phyloP scores from a whole-genome alignment of 2,888 invertebrate genomes.

The Trichopria drosophilae region DNA sequence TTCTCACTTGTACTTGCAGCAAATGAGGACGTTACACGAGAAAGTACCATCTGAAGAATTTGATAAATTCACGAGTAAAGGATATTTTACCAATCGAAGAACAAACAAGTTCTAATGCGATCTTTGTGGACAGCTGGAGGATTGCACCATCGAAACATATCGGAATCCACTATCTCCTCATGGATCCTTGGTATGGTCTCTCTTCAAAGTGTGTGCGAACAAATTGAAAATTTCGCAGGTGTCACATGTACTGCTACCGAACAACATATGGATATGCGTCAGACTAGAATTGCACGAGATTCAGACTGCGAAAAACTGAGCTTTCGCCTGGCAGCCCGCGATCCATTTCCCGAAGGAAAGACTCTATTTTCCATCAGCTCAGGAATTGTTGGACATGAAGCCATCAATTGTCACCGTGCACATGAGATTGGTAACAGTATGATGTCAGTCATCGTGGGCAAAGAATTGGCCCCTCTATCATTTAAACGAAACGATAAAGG shows the following conservation, averaged over 20 bases:
- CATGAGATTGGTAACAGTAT: slow-evolving; percentile 35
- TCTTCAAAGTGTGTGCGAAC: not conserved
- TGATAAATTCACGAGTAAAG: not conserved
- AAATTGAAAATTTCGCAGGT: slow-evolving; percentile 1
- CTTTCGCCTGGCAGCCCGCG: not conserved
- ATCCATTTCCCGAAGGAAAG: not conserved
- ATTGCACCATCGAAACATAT: too few species aligned
- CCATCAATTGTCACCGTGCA: slow-evolving; percentile 37
- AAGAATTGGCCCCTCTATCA: slow-evolving; percentile 34
- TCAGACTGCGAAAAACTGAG: not conserved
- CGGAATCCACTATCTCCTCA: too few species aligned
- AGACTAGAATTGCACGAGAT: not conserved
- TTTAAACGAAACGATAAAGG: slow-evolving; percentile 36
- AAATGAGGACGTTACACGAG: too few species aligned
- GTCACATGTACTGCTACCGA: not conserved
- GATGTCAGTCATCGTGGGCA: slow-evolving; percentile 44
- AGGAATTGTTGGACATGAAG: slow-evolving; percentile 40
- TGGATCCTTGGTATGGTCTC: not conserved
- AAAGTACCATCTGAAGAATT: slow-evolving; percentile 1
- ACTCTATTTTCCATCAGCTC: slow-evolving; percentile 34
- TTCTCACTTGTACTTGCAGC: too few species aligned
- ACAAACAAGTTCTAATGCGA: not conserved
- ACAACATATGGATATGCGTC: too few species aligned
- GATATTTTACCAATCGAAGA: not conserved
- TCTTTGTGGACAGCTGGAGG: too few species aligned